phyloP scores from a whole-genome alignment of 1,140 invertebrate species.

The Zaprionus tsacasi region DNA sequence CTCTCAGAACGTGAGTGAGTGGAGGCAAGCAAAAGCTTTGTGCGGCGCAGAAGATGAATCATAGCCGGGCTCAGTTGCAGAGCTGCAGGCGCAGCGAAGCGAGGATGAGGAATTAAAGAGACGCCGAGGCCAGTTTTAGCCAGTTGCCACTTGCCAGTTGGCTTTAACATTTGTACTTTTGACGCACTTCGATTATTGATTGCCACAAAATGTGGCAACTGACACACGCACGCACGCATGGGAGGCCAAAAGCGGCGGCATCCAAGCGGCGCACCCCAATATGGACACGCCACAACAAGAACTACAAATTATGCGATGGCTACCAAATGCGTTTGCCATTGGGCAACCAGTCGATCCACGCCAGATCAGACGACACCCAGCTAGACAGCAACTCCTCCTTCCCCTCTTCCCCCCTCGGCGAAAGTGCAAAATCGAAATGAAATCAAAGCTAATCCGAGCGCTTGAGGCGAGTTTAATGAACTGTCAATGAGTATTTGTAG shows the following conservation, averaged over 20 bases:
- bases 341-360: conserved; percentile 56
- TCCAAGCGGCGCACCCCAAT: conserved; percentile 22
- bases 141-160: conserved; percentile 25
- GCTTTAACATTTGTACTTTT: conserved; percentile 73
- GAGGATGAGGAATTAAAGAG: not conserved
- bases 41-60: conserved; percentile 10
- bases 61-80: conserved; percentile 55
- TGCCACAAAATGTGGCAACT: conserved; percentile 81
- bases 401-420: conserved; percentile 11
- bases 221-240: conserved; percentile 58
- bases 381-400: not conserved
- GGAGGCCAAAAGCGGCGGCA: conserved; percentile 45
- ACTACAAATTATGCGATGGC: conserved; percentile 73
- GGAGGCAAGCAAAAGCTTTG: not conserved
- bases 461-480: conserved; percentile 67
- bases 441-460: conserved; percentile 54
- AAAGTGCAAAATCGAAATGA: conserved; percentile 65
- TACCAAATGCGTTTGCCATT: conserved; percentile 61
- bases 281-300: conserved; percentile 66
- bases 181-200: conserved; percentile 80
- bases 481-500: conserved; percentile 44
- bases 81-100: not conserved
- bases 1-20: conserved; percentile 10
- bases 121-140: conserved; percentile 35
- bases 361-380: not conserved